Evolutionary conservation across 2,797 vertebrate species (phyloP).

Genomic region (Dendrocincla tyrannina): DNA sequence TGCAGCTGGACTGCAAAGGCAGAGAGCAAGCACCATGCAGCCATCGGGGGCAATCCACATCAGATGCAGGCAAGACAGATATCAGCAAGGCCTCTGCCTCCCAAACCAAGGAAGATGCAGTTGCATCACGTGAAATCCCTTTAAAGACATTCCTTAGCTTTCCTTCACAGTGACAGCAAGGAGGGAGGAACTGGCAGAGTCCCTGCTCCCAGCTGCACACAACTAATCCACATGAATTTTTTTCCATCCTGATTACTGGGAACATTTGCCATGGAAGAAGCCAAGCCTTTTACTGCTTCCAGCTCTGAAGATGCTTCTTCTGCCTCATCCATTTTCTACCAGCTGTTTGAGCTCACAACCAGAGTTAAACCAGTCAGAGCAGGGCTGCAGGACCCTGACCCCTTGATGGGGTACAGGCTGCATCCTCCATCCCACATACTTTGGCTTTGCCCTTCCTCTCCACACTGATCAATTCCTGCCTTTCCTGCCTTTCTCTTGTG

Average conservation of each 20-base stretch:
- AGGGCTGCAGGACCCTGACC: not conserved
- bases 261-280: not conserved
- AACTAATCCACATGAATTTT: not conserved
- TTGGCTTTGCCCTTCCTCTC: not conserved
- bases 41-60: fast-evolving
- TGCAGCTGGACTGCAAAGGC: not conserved
- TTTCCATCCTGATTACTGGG: not conserved
- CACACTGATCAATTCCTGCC: not conserved
- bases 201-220: not conserved
- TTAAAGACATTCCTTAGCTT: not conserved
- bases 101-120: not conserved
- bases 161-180: not conserved
- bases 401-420: not conserved
- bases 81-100: not conserved
- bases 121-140: not conserved
- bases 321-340: not conserved
- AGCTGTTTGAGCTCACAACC: not conserved
- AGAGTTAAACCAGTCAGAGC: not conserved
- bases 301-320: not conserved
- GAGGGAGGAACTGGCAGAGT: not conserved
- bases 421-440: not conserved
- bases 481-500: not conserved
- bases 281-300: not conserved
- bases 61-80: not conserved
- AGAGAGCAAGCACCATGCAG: not conserved